A percentile compares a stretch with the other conserved stretches of the same genome.
These are phyloP conservation scores for Zoanthus sociatus DNA, from an alignment of 92 coral and sea anemone species.

Conservation along the genomic window DNA sequence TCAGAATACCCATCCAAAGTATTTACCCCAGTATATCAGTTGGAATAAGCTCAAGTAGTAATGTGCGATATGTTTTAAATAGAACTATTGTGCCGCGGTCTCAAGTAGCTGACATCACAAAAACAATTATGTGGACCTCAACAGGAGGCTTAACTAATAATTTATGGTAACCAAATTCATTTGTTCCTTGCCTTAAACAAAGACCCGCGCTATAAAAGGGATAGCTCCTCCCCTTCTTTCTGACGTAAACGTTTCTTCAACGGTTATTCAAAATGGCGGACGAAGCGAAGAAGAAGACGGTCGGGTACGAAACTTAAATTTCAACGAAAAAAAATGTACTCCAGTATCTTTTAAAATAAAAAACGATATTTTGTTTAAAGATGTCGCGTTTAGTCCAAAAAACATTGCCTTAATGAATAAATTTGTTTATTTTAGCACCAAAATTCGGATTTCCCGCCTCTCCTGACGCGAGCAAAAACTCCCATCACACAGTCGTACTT, in stretches of 20 bases:
- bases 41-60: no score
- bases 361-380: not conserved
- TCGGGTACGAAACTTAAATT: slow-evolving; percentile 13
- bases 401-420: not conserved
- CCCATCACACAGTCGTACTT: slow-evolving; percentile 16
- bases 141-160: not conserved
- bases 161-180: not conserved
- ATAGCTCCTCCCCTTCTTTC: no score
- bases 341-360: not conserved
- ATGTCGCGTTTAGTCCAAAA: not conserved
- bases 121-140: no score
- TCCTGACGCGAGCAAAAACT: not conserved
- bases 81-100: no score
- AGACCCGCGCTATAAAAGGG: no score
- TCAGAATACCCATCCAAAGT: no score
- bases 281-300: not conserved
- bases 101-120: no score
- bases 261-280: no score
- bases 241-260: no score
- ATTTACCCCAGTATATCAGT: no score
- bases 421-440: not conserved
- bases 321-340: slow-evolving; percentile 12
- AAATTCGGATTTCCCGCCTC: slow-evolving; percentile 14
- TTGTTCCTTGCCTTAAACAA: not conserved
- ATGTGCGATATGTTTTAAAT: no score